Base-by-base conservation (phyloP, 2,888 invertebrate species). In the Callinectes sapidus region DNA sequence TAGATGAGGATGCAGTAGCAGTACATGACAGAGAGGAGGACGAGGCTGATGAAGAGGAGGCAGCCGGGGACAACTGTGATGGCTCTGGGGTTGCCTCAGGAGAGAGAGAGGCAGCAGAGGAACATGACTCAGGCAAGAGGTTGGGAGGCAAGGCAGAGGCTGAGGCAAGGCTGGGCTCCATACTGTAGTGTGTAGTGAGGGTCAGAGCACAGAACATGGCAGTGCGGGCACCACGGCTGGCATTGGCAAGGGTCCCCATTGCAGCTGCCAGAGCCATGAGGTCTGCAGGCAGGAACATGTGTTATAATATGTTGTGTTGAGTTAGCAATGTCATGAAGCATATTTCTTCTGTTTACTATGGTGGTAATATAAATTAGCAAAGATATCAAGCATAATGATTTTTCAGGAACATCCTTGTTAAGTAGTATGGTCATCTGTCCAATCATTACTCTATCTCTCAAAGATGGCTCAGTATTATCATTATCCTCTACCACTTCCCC, bases 121-220 rank as follows among this genome's bases (percentile, higher is more conserved):
- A 90, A 48, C 87, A 71, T 66, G 87, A 77, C 16, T 71, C 87
- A 48, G 91, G 93, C 39, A 81, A 81, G 18, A 91, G 91, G 61
- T 91, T 91, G n/a, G 89, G 35, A n/a, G 91, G 93, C 39, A 91
- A 89, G 42, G 91, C 28, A 28, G 91, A 81, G 14, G 94, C 91
- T n/a, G 92, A 90, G 48, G 93, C 94, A 28, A 93, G 85, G 66
- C 81, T 66, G 10, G 94, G 94, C 35, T 94, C 93, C 66, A 94
- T 61, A 55, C 81, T 91, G 71, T 91, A 90, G 48, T 92, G 93
- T 23, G 94, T 94, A 77, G 94, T 94, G 61, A 94, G 91, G 28
- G 94, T 93, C 14, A 94, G 93, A 32, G 94, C 94, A 90, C 94
- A 94, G 87, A 92, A 94, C 88, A 94, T 93, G 39, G 94, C 92